Base-by-base conservation (phyloP, 2,888 invertebrate genomes). In the Drosophila cyrtoloma region DNA sequence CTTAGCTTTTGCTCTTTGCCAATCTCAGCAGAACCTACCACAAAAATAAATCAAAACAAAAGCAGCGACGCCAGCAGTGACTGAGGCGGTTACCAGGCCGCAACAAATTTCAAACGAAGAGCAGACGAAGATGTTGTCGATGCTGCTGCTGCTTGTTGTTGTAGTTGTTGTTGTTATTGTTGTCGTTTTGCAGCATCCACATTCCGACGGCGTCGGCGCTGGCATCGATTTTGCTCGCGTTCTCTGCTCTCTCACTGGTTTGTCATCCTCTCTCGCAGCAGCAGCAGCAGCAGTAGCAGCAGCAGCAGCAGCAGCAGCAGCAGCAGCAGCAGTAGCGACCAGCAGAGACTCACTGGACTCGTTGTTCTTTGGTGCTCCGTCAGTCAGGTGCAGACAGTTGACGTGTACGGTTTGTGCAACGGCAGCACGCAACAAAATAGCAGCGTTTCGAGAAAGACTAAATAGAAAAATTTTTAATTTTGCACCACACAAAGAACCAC, bases 321-420 rank as follows among this genome's bases (percentile, higher is more conserved):
- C 22, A 22, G 22, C 22, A 44, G n/a, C 12, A 35, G 26, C 37
- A 52, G 53, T 35, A 39, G 61, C 65, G 42, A 33, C 42, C 44
- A 39, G 50, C 44, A 39, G 57, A 57, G 60, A 44, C 37, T 37
- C 55, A 42, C 53, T 63, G 71, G 53, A 75, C 71, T 66, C 61
- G 69, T 52, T 62, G 71, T 55, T 22, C 52, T 68, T 58, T 32
- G 42, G 56, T 33, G 69, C 68, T 60, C 78, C 74, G 83, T 85
- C 90, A 93, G 93, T 93, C 92, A 93, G 93, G 92, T 93, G 92
- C 91, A 93, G 93, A 92, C 92, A 93, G 92, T 92, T 92, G 87
- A 92, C 91, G 92, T 91, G 92, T 85, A 86, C 90, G 93, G 93
- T 92, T 92, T 81, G 78, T 86, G 68, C 77, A 81, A 81, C 90